Conservation (phyloP, 2,888 invertebrate genomes). For the Nephrotoma flavescens region DNA sequence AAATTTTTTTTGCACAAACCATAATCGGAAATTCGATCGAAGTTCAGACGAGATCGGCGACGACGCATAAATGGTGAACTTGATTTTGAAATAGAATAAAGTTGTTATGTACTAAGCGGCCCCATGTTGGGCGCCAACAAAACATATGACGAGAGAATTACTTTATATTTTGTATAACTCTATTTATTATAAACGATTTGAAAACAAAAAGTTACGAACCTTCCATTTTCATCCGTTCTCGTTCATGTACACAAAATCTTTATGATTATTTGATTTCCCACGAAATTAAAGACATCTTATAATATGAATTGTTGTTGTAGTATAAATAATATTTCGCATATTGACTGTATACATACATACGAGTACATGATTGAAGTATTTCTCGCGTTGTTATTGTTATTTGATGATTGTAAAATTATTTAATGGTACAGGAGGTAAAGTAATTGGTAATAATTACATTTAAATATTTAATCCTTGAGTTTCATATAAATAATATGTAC, state of each 20-base stretch:
- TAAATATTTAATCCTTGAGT: not conserved
- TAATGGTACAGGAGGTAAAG: not conserved
- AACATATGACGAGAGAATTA: not conserved
- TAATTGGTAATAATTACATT: not conserved
- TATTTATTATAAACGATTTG: not conserved
- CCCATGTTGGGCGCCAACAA: not conserved
- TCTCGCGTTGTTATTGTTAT: not conserved
- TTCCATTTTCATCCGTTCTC: not conserved
- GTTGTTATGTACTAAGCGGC: no score
- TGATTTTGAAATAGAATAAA: not conserved
- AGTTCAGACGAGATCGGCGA: not conserved
- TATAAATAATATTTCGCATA: not conserved
- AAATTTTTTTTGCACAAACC: not conserved
- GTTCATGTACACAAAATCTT: not conserved
- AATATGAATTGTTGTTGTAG: not conserved
- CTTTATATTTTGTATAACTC: not conserved
- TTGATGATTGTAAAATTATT: not conserved
- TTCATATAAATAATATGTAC: not conserved
- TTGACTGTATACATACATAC: not conserved
- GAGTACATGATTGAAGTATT: not conserved
- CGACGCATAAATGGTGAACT: not conserved
- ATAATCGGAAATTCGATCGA: not conserved
- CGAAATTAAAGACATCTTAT: not conserved
- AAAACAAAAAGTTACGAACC: not conserved
- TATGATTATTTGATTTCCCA: not conserved